A percentile compares a stretch with the other conserved stretches of the same genome.
Evolutionary conservation across 2,113 vertebrate genomes (phyloP).

Genomic region (Labeo rohita): DNA sequence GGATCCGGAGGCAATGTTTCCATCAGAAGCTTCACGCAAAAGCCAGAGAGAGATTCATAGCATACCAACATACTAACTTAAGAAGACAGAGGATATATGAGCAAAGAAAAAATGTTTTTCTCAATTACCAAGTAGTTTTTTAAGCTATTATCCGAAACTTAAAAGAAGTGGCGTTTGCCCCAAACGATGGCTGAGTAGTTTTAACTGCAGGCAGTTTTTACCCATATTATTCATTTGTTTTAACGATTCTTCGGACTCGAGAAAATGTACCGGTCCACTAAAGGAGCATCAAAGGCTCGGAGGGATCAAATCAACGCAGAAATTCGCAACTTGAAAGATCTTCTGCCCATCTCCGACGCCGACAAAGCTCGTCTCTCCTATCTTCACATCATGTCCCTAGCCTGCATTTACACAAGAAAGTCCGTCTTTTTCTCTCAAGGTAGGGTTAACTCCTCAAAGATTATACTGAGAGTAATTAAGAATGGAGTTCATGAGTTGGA

Average conservation of each 20-base stretch:
- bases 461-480: no score
- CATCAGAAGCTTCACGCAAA: conserved; percentile 40
- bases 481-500: not conserved
- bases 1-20: conserved; percentile 17
- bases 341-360: conserved; percentile 87
- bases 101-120: not conserved
- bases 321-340: conserved; percentile 90
- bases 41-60: not conserved
- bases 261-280: conserved; percentile 90
- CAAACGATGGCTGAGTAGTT: conserved; percentile 21
- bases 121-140: not conserved
- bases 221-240: not conserved
- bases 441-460: conserved; percentile 62
- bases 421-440: conserved; percentile 90
- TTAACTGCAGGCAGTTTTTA: not conserved
- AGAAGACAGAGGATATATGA: conserved; percentile 2
- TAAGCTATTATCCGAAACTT: not conserved
- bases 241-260: conserved; percentile 1
- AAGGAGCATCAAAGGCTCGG: conserved; percentile 92
- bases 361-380: conserved; percentile 92
- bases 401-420: conserved; percentile 93
- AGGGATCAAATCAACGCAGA: conserved; percentile 95
- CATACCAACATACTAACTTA: not conserved
- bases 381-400: conserved; percentile 94
- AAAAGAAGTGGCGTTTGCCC: not conserved